phyloP scores from a whole-genome alignment of 1,140 invertebrate species.

The Neodiprion lecontei region DNA sequence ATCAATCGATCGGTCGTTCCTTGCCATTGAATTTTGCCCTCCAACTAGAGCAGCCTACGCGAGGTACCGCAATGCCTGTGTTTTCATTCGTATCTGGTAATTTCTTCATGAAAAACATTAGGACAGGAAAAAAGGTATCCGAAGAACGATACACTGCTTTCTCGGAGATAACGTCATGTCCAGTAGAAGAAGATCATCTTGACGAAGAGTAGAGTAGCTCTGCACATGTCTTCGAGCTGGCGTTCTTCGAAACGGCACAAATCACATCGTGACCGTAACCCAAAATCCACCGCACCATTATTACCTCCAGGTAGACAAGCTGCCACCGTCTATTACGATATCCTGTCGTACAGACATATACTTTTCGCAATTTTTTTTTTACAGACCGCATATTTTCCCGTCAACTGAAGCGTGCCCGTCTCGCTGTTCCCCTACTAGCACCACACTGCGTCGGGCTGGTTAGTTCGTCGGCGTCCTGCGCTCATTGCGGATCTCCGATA shows the following conservation, averaged over 20 bases:
- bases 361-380: constrained; percentile 52
- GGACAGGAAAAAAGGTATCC: neutral
- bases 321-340: constrained; percentile 4
- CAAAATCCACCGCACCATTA: neutral
- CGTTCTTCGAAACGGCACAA: neutral
- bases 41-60: neutral
- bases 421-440: constrained; percentile 33
- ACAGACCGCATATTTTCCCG: constrained; percentile 58
- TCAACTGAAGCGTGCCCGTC: constrained; percentile 58
- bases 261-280: constrained; percentile 1
- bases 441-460: neutral
- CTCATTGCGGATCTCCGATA: neutral
- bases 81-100: neutral
- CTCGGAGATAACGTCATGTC: neutral
- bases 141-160: neutral
- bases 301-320: constrained; percentile 1
- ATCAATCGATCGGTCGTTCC: neutral
- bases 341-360: constrained; percentile 45
- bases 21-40: neutral
- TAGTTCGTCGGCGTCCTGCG: constrained; percentile 2
- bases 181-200: neutral
- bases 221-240: neutral
- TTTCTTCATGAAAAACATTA: neutral
- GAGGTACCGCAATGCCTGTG: neutral
- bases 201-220: neutral